Evolutionary conservation across 2,888 invertebrate genomes (phyloP), one percentile per base, ranked within the genome.

Genomic region (Antitype chi): DNA sequence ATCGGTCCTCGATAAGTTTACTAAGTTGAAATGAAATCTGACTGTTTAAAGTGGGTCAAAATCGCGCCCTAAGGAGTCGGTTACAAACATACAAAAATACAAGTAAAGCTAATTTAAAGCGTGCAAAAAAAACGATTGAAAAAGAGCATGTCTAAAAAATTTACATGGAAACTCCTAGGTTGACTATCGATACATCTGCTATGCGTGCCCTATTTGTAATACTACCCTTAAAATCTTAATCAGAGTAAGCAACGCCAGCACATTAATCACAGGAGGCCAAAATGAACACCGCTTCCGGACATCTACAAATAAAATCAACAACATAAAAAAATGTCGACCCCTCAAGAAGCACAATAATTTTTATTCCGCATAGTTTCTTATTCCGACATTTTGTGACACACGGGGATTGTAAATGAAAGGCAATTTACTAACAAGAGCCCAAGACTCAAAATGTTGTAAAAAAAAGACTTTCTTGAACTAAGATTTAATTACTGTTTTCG

Each of bases 311-410:
- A 88, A 87, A 89, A 90, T 86, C 89, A 89, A 89, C 89, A 81
- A 83, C 76, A 78, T 80, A 74, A 91, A 90, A 91, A 91, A 90
- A 89, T 85, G 89, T 86, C 85, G 87, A 90, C 89, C 91, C 87
- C 86, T 90, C 76, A 89, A 90, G 91, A 89, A 91, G 90, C 87
- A 86, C 87, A 87, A 90, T 91, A 87, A 91, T 92, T 91, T 92
- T 90, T 90, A 90, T 89, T 90, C 89, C 81, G 85, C 87, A 89
- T 91, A 89, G 81, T 89, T 87, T 88, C 80, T 84, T 76, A 67
- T 80, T 83, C 71, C 20, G 43, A 73, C 49, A n/a, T 70, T 70
- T 62, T 60, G 76, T 69, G 86, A 90, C 88, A 89, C 84, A 90
- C 87, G 17, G 87, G 2, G 47, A 8, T 57, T 0, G 0, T 1